Conservation (phyloP, 2,113 vertebrate genomes). For the Perca flavescens region DNA sequence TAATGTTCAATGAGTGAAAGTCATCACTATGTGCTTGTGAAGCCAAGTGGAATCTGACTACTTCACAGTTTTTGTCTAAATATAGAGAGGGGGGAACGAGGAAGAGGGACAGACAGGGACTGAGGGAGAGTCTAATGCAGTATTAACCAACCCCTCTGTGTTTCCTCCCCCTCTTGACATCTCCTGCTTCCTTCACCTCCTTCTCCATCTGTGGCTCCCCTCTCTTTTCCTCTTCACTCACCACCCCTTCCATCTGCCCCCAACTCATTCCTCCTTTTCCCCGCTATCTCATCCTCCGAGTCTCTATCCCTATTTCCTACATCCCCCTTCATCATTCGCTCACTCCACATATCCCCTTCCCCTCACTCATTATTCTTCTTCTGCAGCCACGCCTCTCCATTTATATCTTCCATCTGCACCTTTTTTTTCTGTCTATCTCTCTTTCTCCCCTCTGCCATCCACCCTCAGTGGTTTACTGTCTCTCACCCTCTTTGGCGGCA, state of each 20-base stretch:
- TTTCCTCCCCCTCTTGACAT: constrained; percentile 63
- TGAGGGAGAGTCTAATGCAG: constrained; percentile 71
- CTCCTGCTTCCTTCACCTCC: constrained; percentile 66
- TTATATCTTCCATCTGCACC: constrained; percentile 43
- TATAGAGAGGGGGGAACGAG: constrained; percentile 73
- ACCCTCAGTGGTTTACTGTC: constrained; percentile 48
- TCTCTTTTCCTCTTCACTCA: constrained; percentile 53
- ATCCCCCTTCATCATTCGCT: constrained; percentile 25
- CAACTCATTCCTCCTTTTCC: constrained; percentile 32
- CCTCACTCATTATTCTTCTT: constrained; percentile 1
- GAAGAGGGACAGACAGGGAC: constrained; percentile 64
- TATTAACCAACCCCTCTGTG: constrained; percentile 73
- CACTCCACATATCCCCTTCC: constrained; percentile 26
- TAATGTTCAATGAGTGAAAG: constrained; percentile 60
- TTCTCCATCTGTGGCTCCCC: constrained; percentile 72
- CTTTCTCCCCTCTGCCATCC: constrained; percentile 42
- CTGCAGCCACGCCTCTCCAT: constrained; percentile 8
- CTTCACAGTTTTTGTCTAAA: constrained; percentile 83
- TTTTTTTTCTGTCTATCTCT: constrained; percentile 30
- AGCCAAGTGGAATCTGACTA: constrained; percentile 79
- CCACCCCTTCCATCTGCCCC: constrained; percentile 66
- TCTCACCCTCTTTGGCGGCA: constrained; percentile 64
- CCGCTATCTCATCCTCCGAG: constrained; percentile 32
- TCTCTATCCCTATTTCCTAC: constrained; percentile 28
- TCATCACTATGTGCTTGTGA: constrained; percentile 76